These are phyloP conservation scores for Andricus curvator DNA, from an alignment of 2,888 invertebrate species.

Conservation along the genomic window DNA sequence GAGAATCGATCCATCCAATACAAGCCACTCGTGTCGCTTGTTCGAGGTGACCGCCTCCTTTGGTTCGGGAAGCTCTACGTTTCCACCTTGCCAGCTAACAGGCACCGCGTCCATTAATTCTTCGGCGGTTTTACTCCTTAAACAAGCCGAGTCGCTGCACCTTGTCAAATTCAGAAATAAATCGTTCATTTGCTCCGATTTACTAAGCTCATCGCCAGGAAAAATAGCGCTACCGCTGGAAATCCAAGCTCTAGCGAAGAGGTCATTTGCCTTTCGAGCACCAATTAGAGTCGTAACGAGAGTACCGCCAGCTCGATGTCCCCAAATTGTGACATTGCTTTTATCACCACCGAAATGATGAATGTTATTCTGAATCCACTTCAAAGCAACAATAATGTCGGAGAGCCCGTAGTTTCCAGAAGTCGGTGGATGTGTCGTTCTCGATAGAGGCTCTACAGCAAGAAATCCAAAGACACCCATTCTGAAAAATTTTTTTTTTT, in stretches of 20 bases:
- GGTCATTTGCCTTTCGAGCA: constrained; percentile 81
- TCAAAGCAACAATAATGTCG: constrained; percentile 87
- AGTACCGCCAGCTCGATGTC: constrained; percentile 92
- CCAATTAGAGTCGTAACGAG: constrained; percentile 88
- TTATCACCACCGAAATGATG: constrained; percentile 91
- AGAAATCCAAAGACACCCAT: constrained; percentile 86
- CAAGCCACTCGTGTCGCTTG: constrained; percentile 86
- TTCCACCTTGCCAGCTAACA: constrained; percentile 83
- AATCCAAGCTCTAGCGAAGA: constrained; percentile 89
- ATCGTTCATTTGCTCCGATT: constrained; percentile 83
- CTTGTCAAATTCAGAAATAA: constrained; percentile 81
- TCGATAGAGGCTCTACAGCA: constrained; percentile 85
- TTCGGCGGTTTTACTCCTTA: constrained; percentile 76
- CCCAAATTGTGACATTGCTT: constrained; percentile 88
- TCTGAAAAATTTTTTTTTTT: constrained; percentile 66
- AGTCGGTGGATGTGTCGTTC: constrained; percentile 85
- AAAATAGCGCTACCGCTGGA: constrained; percentile 88
- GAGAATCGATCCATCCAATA: constrained; percentile 86
- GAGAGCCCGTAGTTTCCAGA: constrained; percentile 93
- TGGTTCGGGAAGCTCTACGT: constrained; percentile 79
- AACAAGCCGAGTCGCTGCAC: constrained; percentile 81
- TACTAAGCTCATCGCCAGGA: constrained; percentile 83
- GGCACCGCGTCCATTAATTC: constrained; percentile 86
- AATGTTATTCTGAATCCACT: constrained; percentile 91
- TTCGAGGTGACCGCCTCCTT: constrained; percentile 68